phyloP scores from a whole-genome alignment of 2,888 invertebrate genomes.

The Pristionchus entomophagus region DNA sequence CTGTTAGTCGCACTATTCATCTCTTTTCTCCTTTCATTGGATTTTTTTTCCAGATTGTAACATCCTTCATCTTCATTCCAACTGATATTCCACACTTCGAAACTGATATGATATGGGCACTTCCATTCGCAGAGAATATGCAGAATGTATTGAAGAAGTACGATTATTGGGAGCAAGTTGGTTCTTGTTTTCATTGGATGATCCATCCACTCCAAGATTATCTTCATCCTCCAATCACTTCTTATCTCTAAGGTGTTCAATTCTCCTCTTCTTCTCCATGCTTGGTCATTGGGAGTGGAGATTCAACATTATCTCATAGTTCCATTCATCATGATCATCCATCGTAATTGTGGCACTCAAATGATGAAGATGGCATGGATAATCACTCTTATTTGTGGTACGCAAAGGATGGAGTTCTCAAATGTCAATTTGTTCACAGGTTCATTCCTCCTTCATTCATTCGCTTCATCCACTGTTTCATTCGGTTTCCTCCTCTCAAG shows the following conservation, averaged over 20 bases:
- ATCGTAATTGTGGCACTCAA: neutral
- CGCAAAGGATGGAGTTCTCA: neutral
- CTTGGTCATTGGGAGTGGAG: constrained; percentile 44
- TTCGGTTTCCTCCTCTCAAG: neutral
- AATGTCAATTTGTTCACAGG: neutral
- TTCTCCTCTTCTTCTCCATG: constrained; percentile 45
- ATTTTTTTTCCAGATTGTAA: neutral
- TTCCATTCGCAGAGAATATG: constrained; percentile 28
- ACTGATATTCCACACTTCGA: neutral
- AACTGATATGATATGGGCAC: constrained; percentile 11
- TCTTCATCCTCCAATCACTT: neutral
- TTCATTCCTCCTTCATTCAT: neutral
- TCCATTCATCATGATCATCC: constrained; percentile 32
- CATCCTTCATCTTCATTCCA: constrained; percentile 17
- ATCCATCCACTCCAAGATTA: neutral
- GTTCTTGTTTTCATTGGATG: too few relatives aligned
- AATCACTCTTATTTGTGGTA: neutral
- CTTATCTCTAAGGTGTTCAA: constrained; percentile 28
- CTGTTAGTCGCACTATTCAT: neutral
- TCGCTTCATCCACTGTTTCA: neutral
- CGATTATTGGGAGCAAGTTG: constrained; percentile 19
- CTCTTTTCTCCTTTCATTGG: neutral
- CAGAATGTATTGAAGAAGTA: constrained; percentile 19
- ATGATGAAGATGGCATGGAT: neutral
- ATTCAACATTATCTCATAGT: constrained; percentile 47